These are phyloP conservation scores for Lasioglossum zephyrum DNA, from an alignment of 2,888 invertebrate species.

Conservation along the genomic window DNA sequence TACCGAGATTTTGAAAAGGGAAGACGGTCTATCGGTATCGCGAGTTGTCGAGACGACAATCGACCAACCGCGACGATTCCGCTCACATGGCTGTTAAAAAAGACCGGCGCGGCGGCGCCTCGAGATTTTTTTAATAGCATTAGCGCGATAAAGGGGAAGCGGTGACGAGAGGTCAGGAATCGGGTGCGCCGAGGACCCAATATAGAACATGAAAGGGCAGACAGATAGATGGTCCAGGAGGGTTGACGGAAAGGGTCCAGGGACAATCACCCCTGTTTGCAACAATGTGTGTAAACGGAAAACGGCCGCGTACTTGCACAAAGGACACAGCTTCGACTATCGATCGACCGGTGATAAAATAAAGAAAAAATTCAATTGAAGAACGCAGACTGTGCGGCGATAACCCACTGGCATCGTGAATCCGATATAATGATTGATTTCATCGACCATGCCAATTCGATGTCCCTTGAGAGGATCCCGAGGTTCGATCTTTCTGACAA, in stretches of 20 bases:
- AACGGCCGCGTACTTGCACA: slow-evolving; percentile 44
- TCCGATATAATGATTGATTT: slow-evolving; percentile 9
- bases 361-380: slow-evolving; percentile 37
- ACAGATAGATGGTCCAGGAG: slow-evolving; percentile 70
- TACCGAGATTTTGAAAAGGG: neutral
- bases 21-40: neutral
- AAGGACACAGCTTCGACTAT: slow-evolving; percentile 28
- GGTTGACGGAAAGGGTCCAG: slow-evolving; percentile 71
- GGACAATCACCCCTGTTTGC: slow-evolving; percentile 70
- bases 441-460: neutral
- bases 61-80: neutral
- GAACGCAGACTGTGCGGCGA: neutral
- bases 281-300: slow-evolving; percentile 65
- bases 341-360: slow-evolving; percentile 44
- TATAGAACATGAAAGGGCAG: slow-evolving; percentile 70
- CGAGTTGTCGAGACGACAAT: neutral
- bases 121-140: slow-evolving; percentile 33
- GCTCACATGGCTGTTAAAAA: neutral
- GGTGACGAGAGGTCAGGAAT: slow-evolving; percentile 64
- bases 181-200: slow-evolving; percentile 61
- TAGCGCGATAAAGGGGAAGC: slow-evolving; percentile 3
- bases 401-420: neutral
- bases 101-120: neutral
- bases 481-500: neutral
- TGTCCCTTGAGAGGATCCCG: neutral